Base-by-base conservation (phyloP, 2,797 vertebrate species). In the Mormyrus hasselquistii region DNA sequence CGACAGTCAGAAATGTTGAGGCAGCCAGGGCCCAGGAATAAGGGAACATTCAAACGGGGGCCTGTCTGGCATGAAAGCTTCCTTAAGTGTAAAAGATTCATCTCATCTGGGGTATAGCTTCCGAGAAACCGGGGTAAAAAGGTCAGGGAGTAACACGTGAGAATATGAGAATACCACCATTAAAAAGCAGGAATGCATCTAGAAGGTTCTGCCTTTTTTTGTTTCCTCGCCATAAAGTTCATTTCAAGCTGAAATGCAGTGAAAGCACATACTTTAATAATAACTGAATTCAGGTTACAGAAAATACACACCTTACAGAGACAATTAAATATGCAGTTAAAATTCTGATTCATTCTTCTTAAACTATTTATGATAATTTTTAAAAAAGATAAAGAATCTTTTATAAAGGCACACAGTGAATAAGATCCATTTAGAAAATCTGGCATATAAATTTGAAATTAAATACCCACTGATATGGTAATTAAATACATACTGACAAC, bases 391-490 rank as follows among this genome's bases (percentile, higher is more conserved):
- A 79, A 44, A 79, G 16, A 47, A 79, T 79, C 34, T 41, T 79
- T 79, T 44, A 79, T 79, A 44, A 16, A 44, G 14, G 16, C 73
- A 19, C 38, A 79, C 38, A 79, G 19, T 73, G 65, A 79, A 44
- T 44, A 44, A 79, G 38, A 19, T 8, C 38, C 41, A n/a, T 44
- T 79, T 79, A 79, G n/a, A 79, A 79, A 41, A 16, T 44, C 41
- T 7, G 7, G 41, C 16, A 79, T 41, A 44, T n/a, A 41, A 79
- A 6, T 41, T 44, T 8, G 38, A 79, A 79, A 79, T 79, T n/a
- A 79, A 79, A 79, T 79, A 79, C 34, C 73, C 38, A 47, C 73
- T 79, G 16, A 79, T 44, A 79, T 79, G 73, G 73, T 79, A 79
- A 79, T 79, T 79, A 79, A 79, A 79, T 79, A 79, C 38, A 79